Base-by-base conservation (phyloP, 1,140 invertebrate species). In the Parasteatoda tepidariorum region DNA sequence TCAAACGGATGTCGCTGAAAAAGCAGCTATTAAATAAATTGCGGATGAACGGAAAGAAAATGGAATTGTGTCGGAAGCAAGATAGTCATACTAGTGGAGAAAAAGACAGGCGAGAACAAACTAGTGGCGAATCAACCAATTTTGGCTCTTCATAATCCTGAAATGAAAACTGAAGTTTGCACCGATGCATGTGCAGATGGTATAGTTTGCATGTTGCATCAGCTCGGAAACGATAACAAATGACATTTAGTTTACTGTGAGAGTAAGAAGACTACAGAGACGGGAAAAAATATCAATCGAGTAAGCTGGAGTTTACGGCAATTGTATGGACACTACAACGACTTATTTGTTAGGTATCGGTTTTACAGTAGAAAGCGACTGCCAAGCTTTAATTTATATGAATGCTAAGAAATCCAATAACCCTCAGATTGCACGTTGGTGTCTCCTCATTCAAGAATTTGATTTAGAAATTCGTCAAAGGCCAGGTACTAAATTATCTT, bases 241-340 rank as follows among this genome's bases (percentile, higher is more conserved):
- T 31, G n/a, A 13, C 67, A 73, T 83, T 33, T 73, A 18, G 68
- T 83, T 13, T 73, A 73, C 28, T 83, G 31, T 31, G 67, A 62
- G 11, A 68, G 22, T 68, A 68, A 68, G 24, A 62, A 61, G 26
- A 64, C n/a, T 5, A 48, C 48, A 15, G 38, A 62, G 15, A 28
- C 0, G 22, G 30, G 64, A 64, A 30, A 68, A 61, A 59, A 22
- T 83, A 83, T 26, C 54, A 83, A 48, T 73, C 79, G 33, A 71
- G 33, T 28, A n/a, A 59, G 22, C 22, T 82, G 15, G 34, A 79
- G 54, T 22, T 48, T 15, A 30, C 34, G 30, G 67, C 79, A 30
- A 73, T 59, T 24, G 34, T 73, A 3, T 73, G 31, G 24, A 41
- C 26, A 26, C 22, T 73, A n/a, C 67, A 73, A 22, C 55, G 30